Percentiles rank a stretch among this genome's conserved stretches.
phyloP scores from a whole-genome alignment of 2,113 vertebrate genomes.

The Malurus cyaneus region DNA sequence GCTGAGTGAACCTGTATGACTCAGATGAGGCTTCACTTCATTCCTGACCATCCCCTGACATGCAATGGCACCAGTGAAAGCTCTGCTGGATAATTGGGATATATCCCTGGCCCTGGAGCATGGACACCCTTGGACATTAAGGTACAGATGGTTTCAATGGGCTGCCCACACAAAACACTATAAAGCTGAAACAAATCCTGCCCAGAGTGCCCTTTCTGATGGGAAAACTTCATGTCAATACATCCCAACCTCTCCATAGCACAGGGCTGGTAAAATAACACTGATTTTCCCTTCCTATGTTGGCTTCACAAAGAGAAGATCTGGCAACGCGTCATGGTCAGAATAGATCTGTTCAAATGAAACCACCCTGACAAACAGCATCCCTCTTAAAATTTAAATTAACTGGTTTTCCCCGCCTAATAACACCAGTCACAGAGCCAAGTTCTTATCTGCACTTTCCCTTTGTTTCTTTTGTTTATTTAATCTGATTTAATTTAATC shows the following conservation, averaged over 20 bases:
- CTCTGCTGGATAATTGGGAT: background rate
- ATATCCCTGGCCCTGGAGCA: background rate
- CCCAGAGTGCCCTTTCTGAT: no score
- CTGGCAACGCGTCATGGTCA: background rate
- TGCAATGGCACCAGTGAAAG: background rate
- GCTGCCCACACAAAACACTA: background rate
- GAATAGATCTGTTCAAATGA: conserved; percentile 13
- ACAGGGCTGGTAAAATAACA: background rate
- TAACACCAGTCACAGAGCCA: background rate
- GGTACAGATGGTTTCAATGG: background rate
- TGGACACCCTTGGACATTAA: background rate
- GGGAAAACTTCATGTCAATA: background rate
- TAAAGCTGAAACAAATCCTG: background rate
- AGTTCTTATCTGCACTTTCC: background rate
- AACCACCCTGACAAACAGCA: background rate
- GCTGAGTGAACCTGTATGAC: background rate
- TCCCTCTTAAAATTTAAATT: conserved; percentile 37
- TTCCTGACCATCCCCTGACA: background rate
- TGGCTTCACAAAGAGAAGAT: background rate
- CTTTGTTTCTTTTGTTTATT: conserved; percentile 44
- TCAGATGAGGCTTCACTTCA: background rate
- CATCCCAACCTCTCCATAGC: background rate
- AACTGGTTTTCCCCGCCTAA: background rate
- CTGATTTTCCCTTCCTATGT: background rate
- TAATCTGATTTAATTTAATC: conserved; percentile 50